These are phyloP conservation scores for Aporrectodea caliginosa DNA, from an alignment of 1,140 invertebrate species.

Conservation along the genomic window DNA sequence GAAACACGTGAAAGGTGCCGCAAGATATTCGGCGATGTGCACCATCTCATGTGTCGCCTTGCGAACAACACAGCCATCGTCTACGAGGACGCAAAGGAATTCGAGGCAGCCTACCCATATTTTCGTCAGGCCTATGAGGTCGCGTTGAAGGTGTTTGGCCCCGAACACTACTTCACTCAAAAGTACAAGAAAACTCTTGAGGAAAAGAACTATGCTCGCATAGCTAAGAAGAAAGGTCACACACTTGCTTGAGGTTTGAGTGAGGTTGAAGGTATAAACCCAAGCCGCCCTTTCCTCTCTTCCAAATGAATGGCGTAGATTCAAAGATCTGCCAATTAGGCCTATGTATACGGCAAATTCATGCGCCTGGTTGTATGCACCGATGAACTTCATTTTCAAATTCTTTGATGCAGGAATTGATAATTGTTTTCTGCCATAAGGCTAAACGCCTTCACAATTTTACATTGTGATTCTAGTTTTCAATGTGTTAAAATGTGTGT, in stretches of 20 bases:
- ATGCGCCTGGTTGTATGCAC: too few species aligned
- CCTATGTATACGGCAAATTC: too few species aligned
- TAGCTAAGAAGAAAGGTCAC: neutral
- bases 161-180: neutral
- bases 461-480: too few species aligned
- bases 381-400: too few species aligned
- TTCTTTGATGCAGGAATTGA: too few species aligned
- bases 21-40: neutral
- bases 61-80: neutral
- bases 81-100: neutral
- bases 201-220: neutral
- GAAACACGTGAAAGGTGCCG: neutral
- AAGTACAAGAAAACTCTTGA: neutral
- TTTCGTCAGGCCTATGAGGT: neutral
- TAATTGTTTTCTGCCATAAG: too few species aligned
- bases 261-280: too few species aligned
- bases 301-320: too few species aligned
- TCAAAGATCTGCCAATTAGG: too few species aligned
- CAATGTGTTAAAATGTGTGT: too few species aligned
- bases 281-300: too few species aligned
- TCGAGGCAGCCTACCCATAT: neutral
- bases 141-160: neutral
- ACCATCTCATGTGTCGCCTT: neutral
- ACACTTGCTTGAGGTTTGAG: neutral
- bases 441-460: too few species aligned